Evolutionary conservation across 2,888 invertebrate species (phyloP).

Genomic region (Podabrus alpinus): DNA sequence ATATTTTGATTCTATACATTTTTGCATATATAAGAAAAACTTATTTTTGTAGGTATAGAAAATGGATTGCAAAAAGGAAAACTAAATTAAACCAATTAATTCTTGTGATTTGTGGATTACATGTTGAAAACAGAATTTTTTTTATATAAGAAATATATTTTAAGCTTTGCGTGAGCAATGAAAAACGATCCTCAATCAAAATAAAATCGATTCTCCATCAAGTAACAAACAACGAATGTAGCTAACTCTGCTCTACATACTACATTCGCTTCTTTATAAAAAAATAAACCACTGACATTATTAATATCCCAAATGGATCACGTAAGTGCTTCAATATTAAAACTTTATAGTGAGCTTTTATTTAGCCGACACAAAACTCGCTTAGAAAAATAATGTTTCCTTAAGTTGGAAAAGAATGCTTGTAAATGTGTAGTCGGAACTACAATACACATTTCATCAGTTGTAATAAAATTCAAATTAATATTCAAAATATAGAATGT

Average conservation of each 20-base stretch:
- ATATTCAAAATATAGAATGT: neutral
- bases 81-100: neutral
- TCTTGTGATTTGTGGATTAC: neutral
- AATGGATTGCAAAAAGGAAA: neutral
- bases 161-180: neutral
- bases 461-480: neutral
- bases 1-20: neutral
- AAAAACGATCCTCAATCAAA: neutral
- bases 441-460: neutral
- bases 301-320: slow-evolving; percentile 21
- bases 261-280: slow-evolving; percentile 37
- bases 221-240: neutral
- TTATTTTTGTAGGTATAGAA: neutral
- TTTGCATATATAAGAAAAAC: neutral
- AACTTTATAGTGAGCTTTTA: slow-evolving; percentile 9
- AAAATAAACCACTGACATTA: slow-evolving; percentile 30
- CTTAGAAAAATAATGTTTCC: neutral
- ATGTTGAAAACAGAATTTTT: neutral
- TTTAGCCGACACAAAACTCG: neutral
- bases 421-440: neutral
- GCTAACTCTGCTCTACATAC: slow-evolving; percentile 10
- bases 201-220: neutral
- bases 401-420: neutral
- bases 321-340: slow-evolving; percentile 9
- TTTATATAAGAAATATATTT: neutral